A percentile compares a stretch with the other conserved stretches of the same genome.
These are phyloP conservation scores for Boleophthalmus pectinirostris DNA, from an alignment of 2,113 vertebrate species.

Conservation along the genomic window DNA sequence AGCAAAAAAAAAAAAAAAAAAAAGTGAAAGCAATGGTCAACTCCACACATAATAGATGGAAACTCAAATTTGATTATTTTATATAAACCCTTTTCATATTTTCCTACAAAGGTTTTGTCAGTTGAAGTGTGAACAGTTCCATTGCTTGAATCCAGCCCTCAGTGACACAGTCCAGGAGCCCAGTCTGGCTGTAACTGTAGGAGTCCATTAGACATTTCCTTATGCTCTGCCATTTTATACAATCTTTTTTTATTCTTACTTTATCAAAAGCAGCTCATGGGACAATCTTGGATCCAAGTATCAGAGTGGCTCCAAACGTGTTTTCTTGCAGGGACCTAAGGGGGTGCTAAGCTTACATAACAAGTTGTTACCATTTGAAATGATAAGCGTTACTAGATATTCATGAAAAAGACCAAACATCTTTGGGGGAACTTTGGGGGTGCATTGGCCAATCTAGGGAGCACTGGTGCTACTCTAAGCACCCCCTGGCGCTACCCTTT, in stretches of 20 bases:
- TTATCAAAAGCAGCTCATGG: too few species aligned
- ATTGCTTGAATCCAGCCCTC: not conserved
- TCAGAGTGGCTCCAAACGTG: too few species aligned
- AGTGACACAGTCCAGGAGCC: not conserved
- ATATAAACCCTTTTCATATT: conserved; percentile 11
- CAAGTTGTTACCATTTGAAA: too few species aligned
- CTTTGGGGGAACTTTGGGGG: too few species aligned
- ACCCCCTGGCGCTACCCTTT: too few species aligned
- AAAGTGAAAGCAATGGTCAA: conserved; percentile 4
- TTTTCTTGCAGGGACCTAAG: too few species aligned
- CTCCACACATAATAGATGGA: not conserved
- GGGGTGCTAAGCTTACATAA: too few species aligned
- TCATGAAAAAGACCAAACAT: too few species aligned
- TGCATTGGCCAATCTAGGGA: too few species aligned
- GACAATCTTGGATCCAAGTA: too few species aligned
- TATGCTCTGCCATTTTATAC: not conserved
- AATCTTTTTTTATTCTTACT: not conserved
- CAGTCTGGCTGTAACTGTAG: not conserved
- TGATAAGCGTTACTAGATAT: too few species aligned
- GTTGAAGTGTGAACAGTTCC: conserved; percentile 10
- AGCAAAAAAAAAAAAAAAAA: not conserved
- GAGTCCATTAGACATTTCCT: not conserved
- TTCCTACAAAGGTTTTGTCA: conserved; percentile 3
- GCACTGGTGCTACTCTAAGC: too few species aligned
- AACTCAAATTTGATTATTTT: conserved; percentile 6